A percentile compares a stretch with the other conserved stretches of the same genome.
Conservation (phyloP, 2,888 invertebrate genomes). For the Digitonthophagus gazella region DNA sequence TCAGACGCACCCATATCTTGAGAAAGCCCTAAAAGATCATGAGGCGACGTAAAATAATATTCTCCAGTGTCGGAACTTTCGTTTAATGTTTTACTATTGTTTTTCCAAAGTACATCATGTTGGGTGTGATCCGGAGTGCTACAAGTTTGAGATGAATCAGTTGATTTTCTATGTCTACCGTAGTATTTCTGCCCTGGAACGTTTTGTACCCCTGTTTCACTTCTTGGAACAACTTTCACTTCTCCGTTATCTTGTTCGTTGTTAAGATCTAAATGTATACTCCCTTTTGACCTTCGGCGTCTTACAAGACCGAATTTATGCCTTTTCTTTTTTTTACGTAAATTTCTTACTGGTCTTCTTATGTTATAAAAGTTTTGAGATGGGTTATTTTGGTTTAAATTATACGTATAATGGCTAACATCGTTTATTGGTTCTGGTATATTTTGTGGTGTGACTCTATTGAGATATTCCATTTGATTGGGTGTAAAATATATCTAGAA, state of each 20-base stretch:
- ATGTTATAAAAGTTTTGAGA: neutral
- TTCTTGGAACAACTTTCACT: constrained; percentile 30
- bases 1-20: constrained; percentile 27
- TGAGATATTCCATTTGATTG: neutral
- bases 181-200: constrained; percentile 32
- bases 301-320: constrained; percentile 18
- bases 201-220: constrained; percentile 27
- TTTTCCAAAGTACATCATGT: constrained; percentile 2
- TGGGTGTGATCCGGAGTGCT: constrained; percentile 11
- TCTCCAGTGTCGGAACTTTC: constrained; percentile 20
- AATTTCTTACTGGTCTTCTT: neutral
- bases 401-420: constrained; percentile 34
- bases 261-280: constrained; percentile 21
- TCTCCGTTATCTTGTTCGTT: constrained; percentile 26
- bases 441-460: constrained; percentile 4
- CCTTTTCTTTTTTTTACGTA: constrained; percentile 3
- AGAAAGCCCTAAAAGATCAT: constrained; percentile 32
- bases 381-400: constrained; percentile 9
- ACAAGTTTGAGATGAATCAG: neutral
- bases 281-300: constrained; percentile 22
- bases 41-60: constrained; percentile 33
- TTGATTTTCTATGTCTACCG: constrained; percentile 20
- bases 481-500: neutral
- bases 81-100: constrained; percentile 4
- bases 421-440: constrained; percentile 31